Conservation (phyloP, 2,113 vertebrate species). For the Puffinus mauretanicus region DNA sequence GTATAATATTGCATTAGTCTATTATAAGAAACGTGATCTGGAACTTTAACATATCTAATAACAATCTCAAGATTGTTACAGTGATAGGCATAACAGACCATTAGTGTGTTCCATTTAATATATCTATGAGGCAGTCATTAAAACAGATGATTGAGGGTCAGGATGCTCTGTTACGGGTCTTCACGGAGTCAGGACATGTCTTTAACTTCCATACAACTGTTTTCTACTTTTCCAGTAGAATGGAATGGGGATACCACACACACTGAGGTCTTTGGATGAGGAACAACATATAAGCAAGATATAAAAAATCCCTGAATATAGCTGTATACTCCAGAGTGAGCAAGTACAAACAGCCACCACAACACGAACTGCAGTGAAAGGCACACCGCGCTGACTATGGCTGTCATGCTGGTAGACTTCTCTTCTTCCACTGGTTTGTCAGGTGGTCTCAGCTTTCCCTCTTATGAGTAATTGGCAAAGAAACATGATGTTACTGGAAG, state of each 20-base stretch:
- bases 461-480: background rate
- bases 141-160: background rate
- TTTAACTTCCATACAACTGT: background rate
- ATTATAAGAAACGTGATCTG: background rate
- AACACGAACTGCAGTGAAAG: fast-evolving
- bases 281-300: background rate
- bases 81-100: background rate
- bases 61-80: background rate
- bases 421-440: background rate
- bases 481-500: background rate
- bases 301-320: background rate
- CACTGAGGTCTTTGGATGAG: background rate
- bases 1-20: background rate
- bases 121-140: background rate
- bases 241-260: background rate
- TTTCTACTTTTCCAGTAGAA: background rate
- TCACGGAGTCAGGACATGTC: background rate
- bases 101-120: background rate
- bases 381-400: background rate
- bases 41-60: background rate
- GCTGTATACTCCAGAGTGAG: background rate
- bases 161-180: background rate
- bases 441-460: background rate
- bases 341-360: background rate
- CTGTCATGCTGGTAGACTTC: background rate